These are phyloP conservation scores for Listrodromus nycthemerus DNA, from an alignment of 2,888 invertebrate species.

Conservation along the genomic window DNA sequence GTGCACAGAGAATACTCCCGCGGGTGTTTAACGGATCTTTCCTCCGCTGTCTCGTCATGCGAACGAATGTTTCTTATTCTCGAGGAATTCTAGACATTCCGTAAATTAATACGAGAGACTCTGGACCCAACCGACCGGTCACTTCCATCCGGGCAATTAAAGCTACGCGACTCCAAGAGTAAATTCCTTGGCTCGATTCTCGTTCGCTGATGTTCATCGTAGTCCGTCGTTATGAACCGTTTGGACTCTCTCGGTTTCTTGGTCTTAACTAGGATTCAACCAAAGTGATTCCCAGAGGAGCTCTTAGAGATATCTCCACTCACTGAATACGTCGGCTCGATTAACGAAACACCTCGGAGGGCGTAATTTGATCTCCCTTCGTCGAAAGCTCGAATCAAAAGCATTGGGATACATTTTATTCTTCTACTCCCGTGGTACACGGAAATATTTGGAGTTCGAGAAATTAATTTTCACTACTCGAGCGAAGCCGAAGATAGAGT, in stretches of 20 bases:
- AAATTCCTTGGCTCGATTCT: conserved; percentile 49
- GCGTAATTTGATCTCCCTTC: neutral
- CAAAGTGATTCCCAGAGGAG: neutral
- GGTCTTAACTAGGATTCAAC: neutral
- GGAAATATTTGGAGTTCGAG: neutral
- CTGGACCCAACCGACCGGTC: conserved; percentile 30
- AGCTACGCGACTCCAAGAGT: conserved; percentile 38
- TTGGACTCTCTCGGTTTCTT: neutral
- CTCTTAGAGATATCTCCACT: neutral
- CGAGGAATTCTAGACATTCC: conserved; percentile 45
- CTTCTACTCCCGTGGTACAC: neutral
- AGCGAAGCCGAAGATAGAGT: too few relatives aligned
- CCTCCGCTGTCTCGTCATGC: neutral
- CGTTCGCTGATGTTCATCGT: conserved; percentile 23
- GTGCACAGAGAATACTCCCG: neutral
- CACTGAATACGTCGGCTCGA: neutral
- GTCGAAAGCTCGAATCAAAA: neutral
- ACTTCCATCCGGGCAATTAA: conserved; percentile 64
- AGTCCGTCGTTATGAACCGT: conserved; percentile 38
- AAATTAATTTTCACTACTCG: too few relatives aligned
- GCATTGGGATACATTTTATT: neutral
- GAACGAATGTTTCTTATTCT: conserved; percentile 4
- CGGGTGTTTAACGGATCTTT: neutral
- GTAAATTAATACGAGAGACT: conserved; percentile 49
- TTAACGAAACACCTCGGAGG: neutral